Conservation (phyloP, 1,140 invertebrate species). For the Anadara kagoshimensis region DNA sequence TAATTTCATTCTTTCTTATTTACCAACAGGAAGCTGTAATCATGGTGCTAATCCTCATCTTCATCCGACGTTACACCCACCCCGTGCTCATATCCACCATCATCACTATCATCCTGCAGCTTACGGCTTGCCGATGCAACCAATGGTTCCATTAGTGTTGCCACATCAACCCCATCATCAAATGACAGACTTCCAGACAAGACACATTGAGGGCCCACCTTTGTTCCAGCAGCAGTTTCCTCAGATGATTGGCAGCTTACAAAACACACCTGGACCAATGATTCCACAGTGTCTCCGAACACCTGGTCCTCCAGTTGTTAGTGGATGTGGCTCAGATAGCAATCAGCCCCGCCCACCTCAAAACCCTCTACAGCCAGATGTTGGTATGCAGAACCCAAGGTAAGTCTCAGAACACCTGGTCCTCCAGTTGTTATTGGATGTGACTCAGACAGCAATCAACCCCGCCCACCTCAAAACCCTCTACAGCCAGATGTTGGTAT, state of each 20-base stretch:
- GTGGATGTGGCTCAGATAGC: not conserved
- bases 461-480: too few relatives aligned
- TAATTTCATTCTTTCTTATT: too few relatives aligned
- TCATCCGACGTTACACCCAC: constrained; percentile 48
- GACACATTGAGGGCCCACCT: constrained; percentile 32
- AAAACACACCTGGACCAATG: not conserved
- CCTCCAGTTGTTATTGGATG: too few relatives aligned
- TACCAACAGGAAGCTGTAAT: constrained; percentile 11
- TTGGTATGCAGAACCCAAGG: not conserved
- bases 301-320: not conserved
- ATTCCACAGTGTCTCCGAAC: constrained; percentile 1
- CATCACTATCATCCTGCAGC: constrained; percentile 75
- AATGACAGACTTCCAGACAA: constrained; percentile 15
- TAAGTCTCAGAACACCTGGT: not conserved
- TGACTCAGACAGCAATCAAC: too few relatives aligned
- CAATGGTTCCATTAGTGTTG: constrained; percentile 33
- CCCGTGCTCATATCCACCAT: constrained; percentile 73
- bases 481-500: too few relatives aligned
- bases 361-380: not conserved
- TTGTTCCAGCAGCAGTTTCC: constrained; percentile 27
- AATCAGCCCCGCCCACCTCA: not conserved
- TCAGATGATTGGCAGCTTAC: not conserved
- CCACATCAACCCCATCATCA: constrained; percentile 18
- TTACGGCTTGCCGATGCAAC: constrained; percentile 44
- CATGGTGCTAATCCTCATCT: constrained; percentile 79